Percentiles rank a stretch among this genome's conserved stretches.
phyloP scores from a whole-genome alignment of 2,113 vertebrate genomes.

The Pelodiscus sinensis region DNA sequence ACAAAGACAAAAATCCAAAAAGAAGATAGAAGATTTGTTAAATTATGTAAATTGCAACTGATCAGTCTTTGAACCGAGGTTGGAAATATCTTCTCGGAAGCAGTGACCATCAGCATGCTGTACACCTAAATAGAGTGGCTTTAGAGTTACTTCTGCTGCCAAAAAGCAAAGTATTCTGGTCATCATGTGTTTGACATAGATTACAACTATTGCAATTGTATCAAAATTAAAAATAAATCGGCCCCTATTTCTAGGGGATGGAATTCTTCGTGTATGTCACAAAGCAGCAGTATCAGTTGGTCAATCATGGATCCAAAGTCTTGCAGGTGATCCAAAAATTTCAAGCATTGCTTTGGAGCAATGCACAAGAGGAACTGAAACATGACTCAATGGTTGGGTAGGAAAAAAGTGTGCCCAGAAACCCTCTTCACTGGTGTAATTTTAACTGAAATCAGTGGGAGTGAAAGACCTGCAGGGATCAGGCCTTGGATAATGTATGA shows the following conservation, averaged over 20 bases:
- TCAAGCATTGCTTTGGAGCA: neutral
- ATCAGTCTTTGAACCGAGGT: neutral
- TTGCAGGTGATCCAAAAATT: constrained; percentile 22
- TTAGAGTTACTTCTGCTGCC: neutral
- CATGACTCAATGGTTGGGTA: neutral
- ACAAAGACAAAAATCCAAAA: neutral
- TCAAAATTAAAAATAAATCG: neutral
- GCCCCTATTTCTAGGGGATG: neutral
- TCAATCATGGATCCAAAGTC: neutral
- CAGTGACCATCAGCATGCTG: neutral
- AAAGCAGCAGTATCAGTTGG: neutral
- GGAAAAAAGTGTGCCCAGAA: neutral
- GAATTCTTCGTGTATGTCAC: constrained; percentile 40
- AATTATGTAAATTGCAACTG: neutral
- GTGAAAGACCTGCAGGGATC: neutral
- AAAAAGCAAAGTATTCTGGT: neutral
- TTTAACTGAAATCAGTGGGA: neutral
- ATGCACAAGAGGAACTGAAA: neutral
- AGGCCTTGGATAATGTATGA: neutral
- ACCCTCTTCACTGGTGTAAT: neutral
- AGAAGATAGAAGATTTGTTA: neutral
- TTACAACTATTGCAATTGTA: constrained; percentile 3
- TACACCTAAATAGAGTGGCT: constrained; percentile 12
- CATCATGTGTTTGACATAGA: neutral
- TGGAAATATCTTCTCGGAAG: constrained; percentile 3